Evolutionary conservation across 2,797 vertebrate species (phyloP).

Genomic region (Psittacula echo): DNA sequence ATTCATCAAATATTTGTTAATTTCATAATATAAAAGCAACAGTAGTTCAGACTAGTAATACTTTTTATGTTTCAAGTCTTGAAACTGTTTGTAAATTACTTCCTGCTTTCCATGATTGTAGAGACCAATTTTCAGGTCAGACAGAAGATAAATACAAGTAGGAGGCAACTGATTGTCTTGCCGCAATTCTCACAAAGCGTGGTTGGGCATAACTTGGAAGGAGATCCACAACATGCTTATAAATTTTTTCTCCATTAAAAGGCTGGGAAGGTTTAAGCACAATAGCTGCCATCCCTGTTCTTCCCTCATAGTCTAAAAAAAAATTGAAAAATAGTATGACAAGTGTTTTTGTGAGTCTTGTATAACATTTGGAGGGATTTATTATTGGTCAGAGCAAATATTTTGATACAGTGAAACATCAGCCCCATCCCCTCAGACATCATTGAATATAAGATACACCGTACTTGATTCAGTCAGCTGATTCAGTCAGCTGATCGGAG

Average conservation of each 20-base stretch:
- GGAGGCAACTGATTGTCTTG: slow-evolving; percentile 6
- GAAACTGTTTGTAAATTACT: neutral
- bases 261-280: slow-evolving; percentile 66
- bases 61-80: neutral
- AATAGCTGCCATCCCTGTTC: slow-evolving; percentile 81
- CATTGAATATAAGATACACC: neutral
- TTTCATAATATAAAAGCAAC: neutral
- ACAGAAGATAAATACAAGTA: neutral
- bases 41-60: neutral
- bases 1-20: neutral
- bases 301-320: slow-evolving; percentile 82
- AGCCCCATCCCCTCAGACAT: neutral
- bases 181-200: slow-evolving; percentile 80
- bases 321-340: neutral
- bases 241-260: slow-evolving; percentile 78
- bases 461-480: neutral
- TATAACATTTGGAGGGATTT: neutral
- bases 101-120: neutral
- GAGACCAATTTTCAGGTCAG: neutral
- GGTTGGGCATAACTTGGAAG: slow-evolving; percentile 80
- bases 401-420: neutral
- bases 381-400: neutral
- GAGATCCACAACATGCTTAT: slow-evolving; percentile 74
- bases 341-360: neutral
- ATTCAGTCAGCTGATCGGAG: too few relatives aligned